Percentiles rank a stretch among this genome's conserved stretches.
These are phyloP conservation scores for Drosophila macrospina DNA, from an alignment of 2,888 invertebrate genomes.

Conservation along the genomic window DNA sequence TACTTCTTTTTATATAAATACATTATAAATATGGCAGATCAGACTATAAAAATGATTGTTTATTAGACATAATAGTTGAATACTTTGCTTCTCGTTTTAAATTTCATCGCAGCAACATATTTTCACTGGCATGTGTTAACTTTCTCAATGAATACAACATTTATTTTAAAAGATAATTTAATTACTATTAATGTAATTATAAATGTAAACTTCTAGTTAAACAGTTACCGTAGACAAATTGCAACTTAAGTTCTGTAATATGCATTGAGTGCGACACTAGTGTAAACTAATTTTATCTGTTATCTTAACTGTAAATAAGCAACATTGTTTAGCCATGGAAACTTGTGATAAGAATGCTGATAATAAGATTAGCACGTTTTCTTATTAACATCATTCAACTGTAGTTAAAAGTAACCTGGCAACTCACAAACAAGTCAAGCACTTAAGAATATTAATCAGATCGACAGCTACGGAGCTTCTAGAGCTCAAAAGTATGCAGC, in stretches of 20 bases:
- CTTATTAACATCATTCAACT: background rate
- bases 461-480: slow-evolving; percentile 30
- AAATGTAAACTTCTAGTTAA: no score
- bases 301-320: background rate
- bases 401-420: slow-evolving; percentile 10
- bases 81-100: no score
- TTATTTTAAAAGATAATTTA: no score
- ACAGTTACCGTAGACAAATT: background rate
- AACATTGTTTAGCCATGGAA: slow-evolving; percentile 1
- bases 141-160: no score
- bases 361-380: slow-evolving; percentile 18
- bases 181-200: background rate
- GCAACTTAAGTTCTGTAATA: background rate
- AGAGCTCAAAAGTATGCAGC: slow-evolving; percentile 37
- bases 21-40: no score
- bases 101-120: no score
- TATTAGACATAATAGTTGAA: no score
- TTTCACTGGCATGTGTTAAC: no score
- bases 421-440: slow-evolving; percentile 11
- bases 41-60: no score
- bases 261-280: background rate
- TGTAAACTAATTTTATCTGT: background rate
- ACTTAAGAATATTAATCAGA: slow-evolving; percentile 40
- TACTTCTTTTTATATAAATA: no score
- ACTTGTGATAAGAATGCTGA: slow-evolving; percentile 8